Conservation (phyloP, 2,888 invertebrate species). For the Napeogenes inachia region DNA sequence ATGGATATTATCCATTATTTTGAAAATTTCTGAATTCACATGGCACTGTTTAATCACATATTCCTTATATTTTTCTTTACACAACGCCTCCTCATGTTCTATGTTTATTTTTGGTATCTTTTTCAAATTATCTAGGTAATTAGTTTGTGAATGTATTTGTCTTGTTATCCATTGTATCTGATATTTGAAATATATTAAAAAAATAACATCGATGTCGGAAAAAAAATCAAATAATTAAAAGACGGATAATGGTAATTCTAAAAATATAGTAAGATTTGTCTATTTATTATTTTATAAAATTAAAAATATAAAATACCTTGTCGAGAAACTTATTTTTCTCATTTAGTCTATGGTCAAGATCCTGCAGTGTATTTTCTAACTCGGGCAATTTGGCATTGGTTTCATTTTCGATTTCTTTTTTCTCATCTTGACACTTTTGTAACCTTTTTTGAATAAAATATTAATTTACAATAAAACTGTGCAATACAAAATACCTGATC, state of each 20-base stretch:
- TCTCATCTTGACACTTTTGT: too few species aligned
- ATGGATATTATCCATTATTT: conserved; percentile 40
- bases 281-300: not conserved
- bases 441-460: not conserved
- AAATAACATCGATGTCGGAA: too few species aligned
- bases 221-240: too few species aligned
- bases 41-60: conserved; percentile 49
- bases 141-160: conserved; percentile 54
- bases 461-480: not conserved
- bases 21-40: conserved; percentile 44
- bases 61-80: conserved; percentile 42
- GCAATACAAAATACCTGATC: not conserved
- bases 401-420: not conserved
- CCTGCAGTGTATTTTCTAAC: too few species aligned
- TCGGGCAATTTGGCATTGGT: not conserved
- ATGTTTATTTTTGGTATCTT: conserved; percentile 51
- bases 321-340: too few species aligned
- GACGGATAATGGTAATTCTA: too few species aligned
- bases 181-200: conserved; percentile 12
- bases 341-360: too few species aligned
- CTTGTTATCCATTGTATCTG: conserved; percentile 54
- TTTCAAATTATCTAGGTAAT: conserved; percentile 53
- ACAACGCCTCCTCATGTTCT: conserved; percentile 41
- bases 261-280: not conserved
- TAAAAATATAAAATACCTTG: too few species aligned